Base-by-base conservation (phyloP, 2,888 invertebrate genomes). In the Troilus luridus region DNA sequence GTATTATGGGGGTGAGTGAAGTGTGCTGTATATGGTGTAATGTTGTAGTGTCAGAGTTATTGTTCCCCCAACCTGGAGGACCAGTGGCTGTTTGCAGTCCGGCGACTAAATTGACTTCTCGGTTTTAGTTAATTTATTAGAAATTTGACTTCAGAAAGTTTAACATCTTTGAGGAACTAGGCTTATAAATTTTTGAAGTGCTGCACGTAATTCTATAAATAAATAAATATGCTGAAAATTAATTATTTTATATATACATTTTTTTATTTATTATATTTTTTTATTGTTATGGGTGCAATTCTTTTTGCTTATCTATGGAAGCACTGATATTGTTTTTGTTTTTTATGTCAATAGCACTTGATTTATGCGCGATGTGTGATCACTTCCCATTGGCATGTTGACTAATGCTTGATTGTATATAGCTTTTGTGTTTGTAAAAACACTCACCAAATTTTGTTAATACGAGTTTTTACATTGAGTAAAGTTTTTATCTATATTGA, bases 351-450 rank as follows among this genome's bases (percentile, higher is more conserved):
- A 77, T 41, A 77, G 72, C 72, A 77, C 72, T 77, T 77, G 11
- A 19, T 77, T 27, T 77, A 41, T 77, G 72, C 41, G 41, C 72
- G 19, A 67, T 67, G 67, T 67, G 67, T 67, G 67, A 27, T 41
- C 72, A 77, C 72, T 77, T 17, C 41, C 27, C 19, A 3, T 77
- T 41, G 27, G 72, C 72, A 77, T 77, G 72, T 77, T 77, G 27
- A 77, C 72, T 77, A 77, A 77, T 21, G 72, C 72, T 77, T 77
- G 72, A 77, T 5, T 77, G 27, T 58, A 21, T 27, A 59, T 56
- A 59, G 58, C 60, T 88, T 88, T 88, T 88, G 24, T 88, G 56
- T 60, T 88, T 88, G 59, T 14, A 11, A 60, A 59, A 88, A 17
- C 12, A 41, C 2, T 88, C 21, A 24, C 27, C 9, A 24, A 41